These are phyloP conservation scores for Hedychridium roseum DNA, from an alignment of 2,888 invertebrate genomes.

Conservation along the genomic window DNA sequence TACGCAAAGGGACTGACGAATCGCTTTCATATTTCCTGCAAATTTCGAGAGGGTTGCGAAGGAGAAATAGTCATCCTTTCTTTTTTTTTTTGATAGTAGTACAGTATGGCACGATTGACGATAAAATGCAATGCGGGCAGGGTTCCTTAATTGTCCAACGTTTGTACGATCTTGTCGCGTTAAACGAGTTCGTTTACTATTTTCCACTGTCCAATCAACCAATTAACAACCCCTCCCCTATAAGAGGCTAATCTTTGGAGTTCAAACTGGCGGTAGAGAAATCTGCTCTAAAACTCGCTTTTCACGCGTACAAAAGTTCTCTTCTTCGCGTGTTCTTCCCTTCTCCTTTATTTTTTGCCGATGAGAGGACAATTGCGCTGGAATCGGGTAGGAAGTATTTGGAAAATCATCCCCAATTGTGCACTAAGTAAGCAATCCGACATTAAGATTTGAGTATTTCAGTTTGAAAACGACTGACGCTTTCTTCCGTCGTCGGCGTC, in stretches of 20 bases:
- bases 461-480: conserved; percentile 35
- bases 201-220: conserved; percentile 7
- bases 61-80: no score
- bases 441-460: conserved; percentile 37
- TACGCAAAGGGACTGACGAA: no score
- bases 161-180: conserved; percentile 10
- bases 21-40: no score
- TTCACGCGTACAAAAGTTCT: neutral
- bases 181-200: conserved; percentile 2
- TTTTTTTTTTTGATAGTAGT: conserved; percentile 13
- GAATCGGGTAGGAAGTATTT: no score
- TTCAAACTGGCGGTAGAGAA: conserved; percentile 46
- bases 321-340: no score
- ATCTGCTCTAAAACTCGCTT: neutral
- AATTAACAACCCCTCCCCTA: neutral
- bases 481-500: conserved; percentile 23
- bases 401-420: conserved; percentile 17
- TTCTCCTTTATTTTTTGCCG: no score
- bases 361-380: conserved; percentile 17
- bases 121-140: conserved; percentile 26
- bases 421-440: conserved; percentile 14
- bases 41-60: no score
- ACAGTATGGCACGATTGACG: conserved; percentile 40
- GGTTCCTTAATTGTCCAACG: conserved; percentile 10
- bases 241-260: conserved; percentile 43